These are phyloP conservation scores for Rhinophrynus dorsalis DNA, from an alignment of 2,797 vertebrate genomes.

Conservation along the genomic window DNA sequence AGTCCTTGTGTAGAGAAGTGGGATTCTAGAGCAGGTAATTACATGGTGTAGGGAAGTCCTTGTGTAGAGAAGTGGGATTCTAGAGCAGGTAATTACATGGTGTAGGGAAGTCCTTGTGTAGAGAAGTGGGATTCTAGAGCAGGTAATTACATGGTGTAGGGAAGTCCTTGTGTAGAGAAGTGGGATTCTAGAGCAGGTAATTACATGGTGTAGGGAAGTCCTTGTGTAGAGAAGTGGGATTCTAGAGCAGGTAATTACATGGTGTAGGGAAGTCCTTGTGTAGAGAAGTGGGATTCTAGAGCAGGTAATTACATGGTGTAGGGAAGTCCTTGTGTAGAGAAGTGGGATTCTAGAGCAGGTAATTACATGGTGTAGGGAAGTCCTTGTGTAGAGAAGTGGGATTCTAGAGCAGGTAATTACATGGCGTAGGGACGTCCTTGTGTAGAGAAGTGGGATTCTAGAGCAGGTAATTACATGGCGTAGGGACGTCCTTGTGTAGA, in stretches of 20 bases:
- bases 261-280: conserved; percentile 77
- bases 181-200: no score
- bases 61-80: no score
- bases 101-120: conserved; percentile 79
- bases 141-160: conserved; percentile 82
- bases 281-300: no score
- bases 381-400: conserved; percentile 78
- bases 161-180: conserved; percentile 79
- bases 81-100: conserved; percentile 82
- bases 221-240: conserved; percentile 78
- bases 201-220: conserved; percentile 85
- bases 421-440: conserved; percentile 82
- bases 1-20: conserved; percentile 75
- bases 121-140: no score
- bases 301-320: conserved; percentile 84
- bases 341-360: no score
- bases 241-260: no score
- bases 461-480: conserved; percentile 83
- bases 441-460: no score
- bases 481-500: conserved; percentile 79
- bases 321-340: conserved; percentile 77
- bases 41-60: conserved; percentile 87
- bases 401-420: no score
- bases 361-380: conserved; percentile 83
- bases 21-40: no score